These are phyloP conservation scores for Agonopterix heracliana DNA, from an alignment of 2,888 invertebrate species.

Conservation along the genomic window DNA sequence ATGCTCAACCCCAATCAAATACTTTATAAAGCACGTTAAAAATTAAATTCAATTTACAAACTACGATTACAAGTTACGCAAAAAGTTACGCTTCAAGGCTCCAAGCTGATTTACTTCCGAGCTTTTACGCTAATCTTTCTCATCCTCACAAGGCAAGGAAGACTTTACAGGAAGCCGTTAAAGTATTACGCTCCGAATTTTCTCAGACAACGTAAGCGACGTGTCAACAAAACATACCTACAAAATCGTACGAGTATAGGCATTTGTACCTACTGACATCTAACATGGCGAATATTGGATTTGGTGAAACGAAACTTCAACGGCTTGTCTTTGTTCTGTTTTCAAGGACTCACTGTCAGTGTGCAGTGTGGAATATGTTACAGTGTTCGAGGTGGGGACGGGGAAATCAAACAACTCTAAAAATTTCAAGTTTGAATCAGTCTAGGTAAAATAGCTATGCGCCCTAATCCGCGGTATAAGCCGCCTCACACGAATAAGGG, in stretches of 20 bases:
- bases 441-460: too few relatives aligned
- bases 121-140: constrained; percentile 14
- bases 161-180: constrained; percentile 5
- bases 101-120: constrained; percentile 16
- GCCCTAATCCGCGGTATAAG: too few relatives aligned
- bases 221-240: constrained; percentile 17
- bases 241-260: constrained; percentile 5
- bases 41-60: too few relatives aligned
- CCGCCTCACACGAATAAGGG: too few relatives aligned
- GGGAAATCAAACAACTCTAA: too few relatives aligned
- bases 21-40: too few relatives aligned
- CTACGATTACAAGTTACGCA: neutral
- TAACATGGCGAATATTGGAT: constrained; percentile 28
- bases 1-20: too few relatives aligned
- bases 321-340: neutral
- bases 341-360: too few relatives aligned
- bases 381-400: too few relatives aligned
- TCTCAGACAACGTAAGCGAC: constrained; percentile 14
- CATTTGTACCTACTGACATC: constrained; percentile 19
- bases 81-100: constrained; percentile 9
- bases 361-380: too few relatives aligned
- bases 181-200: constrained; percentile 21
- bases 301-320: constrained; percentile 21
- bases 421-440: too few relatives aligned
- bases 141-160: neutral